Conservation (phyloP, 2,113 vertebrate genomes). For the Boulengeromyrus knoepffleri region DNA sequence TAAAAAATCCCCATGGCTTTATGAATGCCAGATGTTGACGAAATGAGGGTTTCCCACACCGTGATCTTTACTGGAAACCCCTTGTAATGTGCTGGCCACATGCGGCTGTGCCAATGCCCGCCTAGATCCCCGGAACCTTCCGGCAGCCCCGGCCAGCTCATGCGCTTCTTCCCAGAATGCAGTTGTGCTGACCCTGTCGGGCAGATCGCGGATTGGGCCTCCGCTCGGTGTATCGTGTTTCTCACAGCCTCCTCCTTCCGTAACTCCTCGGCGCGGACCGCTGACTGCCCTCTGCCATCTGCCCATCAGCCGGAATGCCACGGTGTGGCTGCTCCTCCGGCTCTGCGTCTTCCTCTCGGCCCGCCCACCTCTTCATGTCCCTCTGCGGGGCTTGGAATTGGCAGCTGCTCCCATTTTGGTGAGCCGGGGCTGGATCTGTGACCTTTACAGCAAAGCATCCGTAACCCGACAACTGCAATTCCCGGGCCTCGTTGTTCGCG, state of each 20-base stretch:
- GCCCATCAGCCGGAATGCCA: not conserved
- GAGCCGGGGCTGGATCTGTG: not conserved
- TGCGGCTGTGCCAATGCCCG: not conserved
- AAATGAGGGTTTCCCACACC: not conserved
- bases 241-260: not conserved
- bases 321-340: not conserved
- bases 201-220: not conserved
- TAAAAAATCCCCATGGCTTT: not conserved
- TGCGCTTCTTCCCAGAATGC: not conserved
- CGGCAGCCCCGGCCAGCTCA: not conserved
- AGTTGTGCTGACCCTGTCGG: not conserved
- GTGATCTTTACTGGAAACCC: not conserved
- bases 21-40: not conserved
- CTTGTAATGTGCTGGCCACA: not conserved
- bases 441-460: not conserved
- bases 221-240: not conserved
- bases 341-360: not conserved
- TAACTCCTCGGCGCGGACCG: not conserved
- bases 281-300: not conserved
- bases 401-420: not conserved
- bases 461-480: not conserved
- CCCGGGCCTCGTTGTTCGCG: not conserved
- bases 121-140: not conserved
- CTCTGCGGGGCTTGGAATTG: not conserved
- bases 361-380: not conserved